Base-by-base conservation (phyloP, 2,888 invertebrate genomes). In the Allolobophora icterica region DNA sequence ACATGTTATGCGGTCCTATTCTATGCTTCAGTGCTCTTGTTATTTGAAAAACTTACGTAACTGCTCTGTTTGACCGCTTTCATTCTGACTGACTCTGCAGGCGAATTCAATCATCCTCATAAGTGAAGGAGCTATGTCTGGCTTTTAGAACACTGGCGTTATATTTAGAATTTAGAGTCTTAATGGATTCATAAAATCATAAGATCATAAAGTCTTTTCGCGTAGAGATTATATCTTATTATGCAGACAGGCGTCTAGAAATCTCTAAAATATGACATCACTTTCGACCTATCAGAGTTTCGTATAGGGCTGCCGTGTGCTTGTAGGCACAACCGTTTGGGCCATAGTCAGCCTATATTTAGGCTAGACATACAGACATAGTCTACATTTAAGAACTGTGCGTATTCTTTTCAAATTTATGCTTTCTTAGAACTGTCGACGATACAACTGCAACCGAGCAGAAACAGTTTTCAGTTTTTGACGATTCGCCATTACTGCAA, bases 221-320 rank as follows among this genome's bases (percentile, higher is more conserved):
- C 71, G 30, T 71, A 52, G 3, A 17, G 0, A 71, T 30, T 71
- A n/a, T 1, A 71, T n/a, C 71, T n/a, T 71, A 71, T 71, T 71
- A 71, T n/a, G 71, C 71, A 30, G 71, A 71, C 11, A n/a, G 71
- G 71, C 71, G 71, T 71, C 71, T 71, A n/a, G 19, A 17, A 71
- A n/a, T 8, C 71, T 30, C n/a, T 71, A 11, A 13, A n/a, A 71
- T n/a, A 71, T 71, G 71, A 71, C 71, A 71, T 71, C 71, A 71
- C 71, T 71, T 71, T 71, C 71, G 71, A 71, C 71, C 71, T 71
- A 71, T 71, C 71, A 71, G 71, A 30, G 71, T 71, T 71, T 71
- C 71, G 71, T n/a, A n/a, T 71, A 71, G 8, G 0, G 30, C 71
- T n/a, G 71, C 71, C 0, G 71, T 71, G 71, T 71, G 71, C 71